Evolutionary conservation across 2,888 invertebrate species (phyloP), one percentile per base, ranked within the genome.

Genomic region (Tortrix viridana): DNA sequence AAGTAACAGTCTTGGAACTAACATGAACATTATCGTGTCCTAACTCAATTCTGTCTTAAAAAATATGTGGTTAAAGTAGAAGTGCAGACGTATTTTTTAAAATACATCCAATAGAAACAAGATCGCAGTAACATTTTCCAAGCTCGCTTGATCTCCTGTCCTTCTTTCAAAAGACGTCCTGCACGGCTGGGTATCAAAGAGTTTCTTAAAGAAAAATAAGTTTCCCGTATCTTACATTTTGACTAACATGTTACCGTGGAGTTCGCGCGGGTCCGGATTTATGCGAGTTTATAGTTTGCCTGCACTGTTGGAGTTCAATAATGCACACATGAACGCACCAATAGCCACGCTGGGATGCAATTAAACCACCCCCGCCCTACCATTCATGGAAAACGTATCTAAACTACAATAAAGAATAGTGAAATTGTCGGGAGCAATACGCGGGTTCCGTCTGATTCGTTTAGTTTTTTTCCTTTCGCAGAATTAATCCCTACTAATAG

Each of bases 311-410:
- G 52, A 48, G 43, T 73, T 76, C 79, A 74, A 78, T 80, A 74
- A 68, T 65, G 66, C 72, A 73, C 75, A 77, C 77, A 72, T 80
- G 82, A 82, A 81, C 74, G 82, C 80, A 70, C 72, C 75, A 63
- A 55, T 66, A 56, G 53, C 62, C 63, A 26, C 67, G 67, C 63
- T 67, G 69, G 69, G 71, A 77, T 79, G 75, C 77, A 78, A 81
- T 82, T 78, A 82, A 80, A 75, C 18, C 23, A 38, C 60, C 63
- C 58, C 58, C 57, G 43, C 63, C 62, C 62, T 56, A 56, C 46
- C 52, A 63, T 53, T 63, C 63, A 63, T 58, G 48, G 58, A 57
- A 52, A 56, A 57, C 46, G 50, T 53, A 63, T 63, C 58, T 63
- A 52, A 57, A 63, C 58, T 53, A 38, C 57, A 57, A 52, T 57